Conservation (phyloP, 2,113 vertebrate species). For the Dolichallabes microphthalmus region DNA sequence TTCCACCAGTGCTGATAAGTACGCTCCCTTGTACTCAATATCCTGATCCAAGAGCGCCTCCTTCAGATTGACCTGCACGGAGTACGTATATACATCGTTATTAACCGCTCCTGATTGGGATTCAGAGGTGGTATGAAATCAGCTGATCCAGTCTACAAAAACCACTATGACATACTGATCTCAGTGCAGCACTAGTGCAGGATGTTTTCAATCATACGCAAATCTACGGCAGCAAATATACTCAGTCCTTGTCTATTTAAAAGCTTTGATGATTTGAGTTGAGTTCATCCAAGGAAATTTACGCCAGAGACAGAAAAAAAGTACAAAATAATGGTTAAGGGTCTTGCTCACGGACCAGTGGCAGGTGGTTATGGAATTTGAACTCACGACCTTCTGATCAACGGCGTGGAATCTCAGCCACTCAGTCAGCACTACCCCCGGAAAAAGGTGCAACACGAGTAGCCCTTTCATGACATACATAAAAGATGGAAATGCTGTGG, state of each 20-base stretch:
- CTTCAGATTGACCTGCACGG: constrained; percentile 71
- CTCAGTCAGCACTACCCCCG: neutral
- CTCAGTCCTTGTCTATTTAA: neutral
- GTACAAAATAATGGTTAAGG: neutral
- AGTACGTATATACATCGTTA: neutral
- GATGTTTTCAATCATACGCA: neutral
- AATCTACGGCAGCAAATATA: neutral
- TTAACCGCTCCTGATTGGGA: neutral
- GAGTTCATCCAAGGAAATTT: neutral
- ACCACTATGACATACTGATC: neutral
- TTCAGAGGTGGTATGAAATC: neutral
- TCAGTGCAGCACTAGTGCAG: neutral
- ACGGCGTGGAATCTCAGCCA: neutral
- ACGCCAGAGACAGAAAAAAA: neutral
- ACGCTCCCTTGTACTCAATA: constrained; percentile 71
- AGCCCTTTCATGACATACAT: neutral
- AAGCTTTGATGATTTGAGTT: neutral
- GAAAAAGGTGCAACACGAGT: neutral
- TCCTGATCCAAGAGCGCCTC: constrained; percentile 62
- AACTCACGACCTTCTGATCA: neutral
- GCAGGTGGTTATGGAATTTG: neutral
- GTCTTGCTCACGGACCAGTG: neutral
- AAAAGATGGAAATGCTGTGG: constrained; percentile 9
- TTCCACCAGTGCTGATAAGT: constrained; percentile 73
- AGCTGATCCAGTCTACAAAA: neutral